Conservation (phyloP, 2,113 vertebrate species). For the Colius striatus region DNA sequence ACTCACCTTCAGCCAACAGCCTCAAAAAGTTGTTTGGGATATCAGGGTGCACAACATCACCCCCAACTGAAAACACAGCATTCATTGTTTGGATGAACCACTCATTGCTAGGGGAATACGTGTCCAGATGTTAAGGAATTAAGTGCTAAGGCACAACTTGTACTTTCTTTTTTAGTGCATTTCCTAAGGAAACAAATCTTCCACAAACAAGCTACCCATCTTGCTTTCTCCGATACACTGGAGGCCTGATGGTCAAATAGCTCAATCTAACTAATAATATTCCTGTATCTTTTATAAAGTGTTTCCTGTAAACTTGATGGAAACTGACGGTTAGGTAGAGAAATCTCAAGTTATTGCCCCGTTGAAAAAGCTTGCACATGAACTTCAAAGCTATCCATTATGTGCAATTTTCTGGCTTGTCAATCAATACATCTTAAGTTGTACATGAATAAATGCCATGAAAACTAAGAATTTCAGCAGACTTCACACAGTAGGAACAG, state of each 20-base stretch:
- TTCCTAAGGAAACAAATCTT: neutral
- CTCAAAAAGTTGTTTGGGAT: constrained; percentile 92
- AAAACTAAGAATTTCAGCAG: neutral
- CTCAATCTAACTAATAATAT: neutral
- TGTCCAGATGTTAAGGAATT: constrained; percentile 80
- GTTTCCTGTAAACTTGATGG: neutral
- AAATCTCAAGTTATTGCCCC: neutral
- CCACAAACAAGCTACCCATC: neutral
- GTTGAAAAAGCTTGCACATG: neutral
- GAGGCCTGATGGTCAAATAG: neutral
- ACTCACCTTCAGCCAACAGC: constrained; percentile 89
- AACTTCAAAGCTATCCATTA: neutral
- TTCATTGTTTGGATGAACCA: constrained; percentile 99
- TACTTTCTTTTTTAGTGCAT: neutral
- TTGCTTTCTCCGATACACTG: accelerated
- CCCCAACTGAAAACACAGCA: constrained; percentile 90
- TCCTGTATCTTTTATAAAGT: neutral
- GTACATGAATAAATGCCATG: neutral
- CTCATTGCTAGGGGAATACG: constrained; percentile 90
- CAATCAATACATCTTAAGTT: neutral
- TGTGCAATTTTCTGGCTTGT: neutral
- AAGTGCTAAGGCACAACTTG: neutral
- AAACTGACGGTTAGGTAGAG: neutral
- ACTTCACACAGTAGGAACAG: neutral
- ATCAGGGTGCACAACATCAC: constrained; percentile 89